Evolutionary conservation across 2,888 invertebrate genomes (phyloP).

Genomic region (Ennomos erosarius): DNA sequence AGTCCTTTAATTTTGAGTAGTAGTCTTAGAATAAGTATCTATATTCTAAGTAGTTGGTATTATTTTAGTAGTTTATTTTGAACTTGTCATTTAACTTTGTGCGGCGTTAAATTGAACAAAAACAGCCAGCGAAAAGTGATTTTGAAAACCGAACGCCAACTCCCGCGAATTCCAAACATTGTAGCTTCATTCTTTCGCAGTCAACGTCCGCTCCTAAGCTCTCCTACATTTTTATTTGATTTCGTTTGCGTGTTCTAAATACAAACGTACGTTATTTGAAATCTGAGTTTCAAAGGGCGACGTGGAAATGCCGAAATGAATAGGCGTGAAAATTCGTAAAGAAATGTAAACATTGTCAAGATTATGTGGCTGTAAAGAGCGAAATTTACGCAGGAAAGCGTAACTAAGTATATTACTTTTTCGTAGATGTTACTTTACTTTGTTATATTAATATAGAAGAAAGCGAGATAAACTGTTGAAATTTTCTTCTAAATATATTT

Average conservation of each 20-base stretch:
- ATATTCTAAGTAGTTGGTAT: no score
- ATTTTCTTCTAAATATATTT: no score
- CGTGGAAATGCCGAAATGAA: slow-evolving; percentile 38
- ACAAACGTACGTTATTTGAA: slow-evolving; percentile 37
- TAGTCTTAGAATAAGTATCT: no score
- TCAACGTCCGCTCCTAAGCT: slow-evolving; percentile 36
- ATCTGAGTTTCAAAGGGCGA: slow-evolving; percentile 31
- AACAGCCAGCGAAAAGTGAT: slow-evolving; percentile 7
- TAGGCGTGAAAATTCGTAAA: slow-evolving; percentile 33
- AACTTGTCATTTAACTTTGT: no score
- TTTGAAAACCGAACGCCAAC: slow-evolving; percentile 14
- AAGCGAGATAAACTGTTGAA: not conserved
- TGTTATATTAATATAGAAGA: slow-evolving; percentile 9
- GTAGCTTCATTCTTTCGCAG: slow-evolving; percentile 40
- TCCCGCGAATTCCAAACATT: slow-evolving; percentile 32
- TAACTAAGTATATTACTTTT: slow-evolving; percentile 4
- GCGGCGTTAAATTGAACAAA: not conserved
- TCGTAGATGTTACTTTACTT: slow-evolving; percentile 6
- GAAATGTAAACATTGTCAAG: slow-evolving; percentile 15
- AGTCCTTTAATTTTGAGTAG: no score
- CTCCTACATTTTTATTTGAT: slow-evolving; percentile 46
- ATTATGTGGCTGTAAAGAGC: slow-evolving; percentile 9
- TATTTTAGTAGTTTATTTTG: no score
- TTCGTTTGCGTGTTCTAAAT: slow-evolving; percentile 44
- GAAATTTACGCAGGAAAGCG: slow-evolving; percentile 2